These are phyloP conservation scores for Megalops cyprinoides DNA, from an alignment of 2,797 vertebrate species.

Conservation along the genomic window DNA sequence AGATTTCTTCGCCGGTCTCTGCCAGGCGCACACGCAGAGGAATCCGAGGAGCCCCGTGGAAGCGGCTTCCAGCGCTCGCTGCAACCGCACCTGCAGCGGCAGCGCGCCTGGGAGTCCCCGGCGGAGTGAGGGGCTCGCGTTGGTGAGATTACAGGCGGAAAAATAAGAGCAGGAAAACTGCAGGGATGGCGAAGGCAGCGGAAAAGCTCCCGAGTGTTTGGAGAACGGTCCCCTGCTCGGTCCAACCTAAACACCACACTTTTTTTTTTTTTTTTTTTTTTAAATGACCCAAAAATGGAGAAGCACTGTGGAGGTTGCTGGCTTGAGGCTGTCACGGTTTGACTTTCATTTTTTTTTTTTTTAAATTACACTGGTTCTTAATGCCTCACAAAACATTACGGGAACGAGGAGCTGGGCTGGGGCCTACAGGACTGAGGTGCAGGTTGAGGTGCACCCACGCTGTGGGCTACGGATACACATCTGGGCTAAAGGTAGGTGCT, in stretches of 20 bases:
- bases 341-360: not conserved
- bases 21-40: not conserved
- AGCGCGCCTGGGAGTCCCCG: slow-evolving; percentile 10
- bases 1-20: not conserved
- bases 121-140: not conserved
- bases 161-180: not conserved
- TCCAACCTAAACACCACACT: slow-evolving; percentile 5
- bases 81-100: not conserved
- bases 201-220: not conserved
- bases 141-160: not conserved
- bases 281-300: slow-evolving; percentile 1
- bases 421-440: too few species aligned
- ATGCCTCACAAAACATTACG: slow-evolving; percentile 36
- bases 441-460: too few species aligned
- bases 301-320: not conserved
- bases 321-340: not conserved
- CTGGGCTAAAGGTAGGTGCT: not conserved
- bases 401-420: slow-evolving; percentile 22
- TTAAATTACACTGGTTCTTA: slow-evolving; percentile 11
- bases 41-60: not conserved
- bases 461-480: not conserved
- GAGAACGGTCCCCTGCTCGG: not conserved
- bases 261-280: not conserved
- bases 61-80: not conserved
- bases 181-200: not conserved